Percentiles rank a stretch among this genome's conserved stretches.
These are phyloP conservation scores for Drosophila azteca DNA, from an alignment of 1,140 invertebrate genomes.

Conservation along the genomic window DNA sequence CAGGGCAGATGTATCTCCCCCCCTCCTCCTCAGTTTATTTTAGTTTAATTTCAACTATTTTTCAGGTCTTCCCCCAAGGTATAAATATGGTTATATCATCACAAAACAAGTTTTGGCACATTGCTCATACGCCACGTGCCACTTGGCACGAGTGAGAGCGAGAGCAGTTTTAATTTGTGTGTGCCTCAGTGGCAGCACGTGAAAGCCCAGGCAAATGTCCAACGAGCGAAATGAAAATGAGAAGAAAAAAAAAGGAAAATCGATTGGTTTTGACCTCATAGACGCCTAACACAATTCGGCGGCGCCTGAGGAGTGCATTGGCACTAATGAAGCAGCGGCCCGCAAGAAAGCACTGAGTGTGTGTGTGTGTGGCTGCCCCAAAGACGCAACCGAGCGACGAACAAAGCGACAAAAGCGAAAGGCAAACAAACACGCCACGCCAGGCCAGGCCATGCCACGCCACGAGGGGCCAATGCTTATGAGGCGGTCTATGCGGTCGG, in stretches of 20 bases:
- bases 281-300: conserved; percentile 66
- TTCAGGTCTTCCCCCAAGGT: not conserved
- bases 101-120: not conserved
- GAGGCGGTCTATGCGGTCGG: not conserved
- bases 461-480: conserved; percentile 5
- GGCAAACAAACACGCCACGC: conserved; percentile 74
- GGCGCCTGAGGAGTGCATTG: conserved; percentile 60
- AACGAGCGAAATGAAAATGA: conserved; percentile 8
- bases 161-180: no score
- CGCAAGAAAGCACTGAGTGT: no score
- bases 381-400: conserved; percentile 21
- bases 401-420: conserved; percentile 64
- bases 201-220: conserved; percentile 18
- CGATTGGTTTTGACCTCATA: conserved; percentile 80
- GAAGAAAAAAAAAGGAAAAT: conserved; percentile 59
- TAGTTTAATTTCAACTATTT: not conserved
- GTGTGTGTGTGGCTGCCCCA: not conserved
- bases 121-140: conserved; percentile 56
- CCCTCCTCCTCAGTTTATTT: no score
- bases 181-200: conserved; percentile 54
- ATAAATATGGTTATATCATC: no score
- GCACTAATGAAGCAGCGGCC: conserved; percentile 67
- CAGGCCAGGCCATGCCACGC: conserved; percentile 49
- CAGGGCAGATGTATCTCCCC: no score
- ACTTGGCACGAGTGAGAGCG: no score